phyloP scores from a whole-genome alignment of 2,113 vertebrate species.

The Trochalopteron elliotii region DNA sequence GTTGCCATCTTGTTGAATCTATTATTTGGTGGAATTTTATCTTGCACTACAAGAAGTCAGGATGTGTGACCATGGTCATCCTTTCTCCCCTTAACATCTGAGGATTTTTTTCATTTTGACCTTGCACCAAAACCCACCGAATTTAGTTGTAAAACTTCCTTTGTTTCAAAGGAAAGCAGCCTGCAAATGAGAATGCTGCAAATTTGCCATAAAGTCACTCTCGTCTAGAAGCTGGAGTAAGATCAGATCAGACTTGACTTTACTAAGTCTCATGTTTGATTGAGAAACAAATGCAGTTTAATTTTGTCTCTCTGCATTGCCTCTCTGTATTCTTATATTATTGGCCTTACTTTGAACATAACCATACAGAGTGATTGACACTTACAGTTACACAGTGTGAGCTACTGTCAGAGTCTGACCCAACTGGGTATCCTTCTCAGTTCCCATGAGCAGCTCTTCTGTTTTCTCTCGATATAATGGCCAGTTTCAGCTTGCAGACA shows the following conservation, averaged over 20 bases:
- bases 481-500: not conserved
- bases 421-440: not conserved
- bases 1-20: not conserved
- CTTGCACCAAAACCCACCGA: not conserved
- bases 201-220: not conserved
- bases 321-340: not conserved
- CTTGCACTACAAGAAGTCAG: not conserved
- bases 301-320: not conserved
- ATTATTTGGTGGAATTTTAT: not conserved
- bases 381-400: not conserved
- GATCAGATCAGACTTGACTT: not conserved
- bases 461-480: not conserved
- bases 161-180: not conserved
- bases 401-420: not conserved
- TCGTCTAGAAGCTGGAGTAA: not conserved
- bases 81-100: not conserved
- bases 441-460: not conserved
- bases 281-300: not conserved
- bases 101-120: not conserved
- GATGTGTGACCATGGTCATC: not conserved
- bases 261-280: not conserved
- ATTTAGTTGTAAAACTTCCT: not conserved
- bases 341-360: not conserved
- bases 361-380: not conserved
- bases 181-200: not conserved